Percentiles rank a stretch among this genome's conserved stretches.
Conservation (phyloP, 2,113 vertebrate species). For the Morphnarchus princeps region DNA sequence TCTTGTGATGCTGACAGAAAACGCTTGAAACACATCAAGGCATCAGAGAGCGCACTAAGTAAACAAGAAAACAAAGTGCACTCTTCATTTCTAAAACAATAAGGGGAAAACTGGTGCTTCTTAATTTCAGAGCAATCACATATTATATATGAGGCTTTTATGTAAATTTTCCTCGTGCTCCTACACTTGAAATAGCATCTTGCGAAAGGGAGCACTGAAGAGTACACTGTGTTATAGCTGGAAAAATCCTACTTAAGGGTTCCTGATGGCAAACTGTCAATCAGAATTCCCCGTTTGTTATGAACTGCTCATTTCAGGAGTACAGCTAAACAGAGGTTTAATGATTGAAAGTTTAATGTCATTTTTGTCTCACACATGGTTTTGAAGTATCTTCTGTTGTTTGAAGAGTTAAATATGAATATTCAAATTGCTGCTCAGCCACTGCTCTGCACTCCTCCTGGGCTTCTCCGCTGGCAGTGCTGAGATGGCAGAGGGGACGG, state of each 20-base stretch:
- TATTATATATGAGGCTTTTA: slow-evolving; percentile 1
- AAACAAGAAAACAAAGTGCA: slow-evolving; percentile 30
- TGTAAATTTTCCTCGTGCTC: neutral
- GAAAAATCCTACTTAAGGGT: slow-evolving; percentile 39
- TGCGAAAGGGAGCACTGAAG: neutral
- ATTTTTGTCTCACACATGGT: slow-evolving; percentile 17
- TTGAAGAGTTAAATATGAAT: slow-evolving; percentile 38
- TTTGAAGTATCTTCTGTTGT: slow-evolving; percentile 10
- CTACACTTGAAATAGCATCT: slow-evolving; percentile 9
- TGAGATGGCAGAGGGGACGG: neutral
- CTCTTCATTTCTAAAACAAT: slow-evolving; percentile 16
- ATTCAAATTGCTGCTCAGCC: slow-evolving; percentile 14
- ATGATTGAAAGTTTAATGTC: slow-evolving; percentile 1
- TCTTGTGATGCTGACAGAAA: neutral
- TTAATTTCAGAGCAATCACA: neutral
- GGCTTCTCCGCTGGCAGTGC: neutral
- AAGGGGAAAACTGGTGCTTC: neutral
- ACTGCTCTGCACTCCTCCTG: neutral
- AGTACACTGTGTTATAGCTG: neutral
- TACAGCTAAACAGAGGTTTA: slow-evolving; percentile 8
- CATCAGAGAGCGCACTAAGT: neutral
- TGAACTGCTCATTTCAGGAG: neutral
- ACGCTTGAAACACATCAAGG: neutral
- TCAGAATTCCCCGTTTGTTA: neutral
- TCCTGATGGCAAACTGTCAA: slow-evolving; percentile 37